Base-by-base conservation (phyloP, 1,140 invertebrate genomes). In the Conus betulinus region DNA sequence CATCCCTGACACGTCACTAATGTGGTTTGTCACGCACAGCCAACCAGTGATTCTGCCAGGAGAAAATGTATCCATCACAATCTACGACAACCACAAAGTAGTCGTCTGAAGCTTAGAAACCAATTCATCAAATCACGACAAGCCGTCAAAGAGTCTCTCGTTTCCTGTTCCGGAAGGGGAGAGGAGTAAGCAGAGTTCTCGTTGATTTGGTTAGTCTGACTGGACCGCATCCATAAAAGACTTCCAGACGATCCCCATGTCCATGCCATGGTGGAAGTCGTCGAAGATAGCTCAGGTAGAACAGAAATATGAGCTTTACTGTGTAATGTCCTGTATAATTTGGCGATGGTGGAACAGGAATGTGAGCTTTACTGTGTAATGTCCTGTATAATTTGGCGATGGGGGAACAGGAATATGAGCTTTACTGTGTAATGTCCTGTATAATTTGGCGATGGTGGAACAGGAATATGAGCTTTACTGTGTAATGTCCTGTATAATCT, bases 61-160 rank as follows among this genome's bases (percentile, higher is more conserved):
- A 51, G 79, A 53, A 78, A 81, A 17, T 81, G 27, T 81, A 81
- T 81, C 79, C 39, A 23, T 55, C 79, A 81, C 79, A 71, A 71
- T 71, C 67, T 53, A 23, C 79, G 79, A 81, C 79, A 81, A 81
- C 79, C 79, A 23, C 79, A 81, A 81, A 81, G 79, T 81, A 25
- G 79, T 81, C 79, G 79, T 81, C 79, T 81, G 79, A 52, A 53
- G 39, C 79, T 20, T 10, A 81, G 79, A 53, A 81, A 53, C 79
- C 79, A 51, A 81, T 81, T 53, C 79, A 81, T 81, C 79, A 81
- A 81, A 81, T 81, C 79, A 53, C 79, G 79, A 81, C 79, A 81
- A 81, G 39, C 79, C 79, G 51, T 81, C 79, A 81, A 81, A 81
- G 79, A 81, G 79, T 53, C 79, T 51, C 60, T 71, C 67, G 39